phyloP scores from a whole-genome alignment of 2,113 vertebrate genomes.

The Odontesthes bonariensis region DNA sequence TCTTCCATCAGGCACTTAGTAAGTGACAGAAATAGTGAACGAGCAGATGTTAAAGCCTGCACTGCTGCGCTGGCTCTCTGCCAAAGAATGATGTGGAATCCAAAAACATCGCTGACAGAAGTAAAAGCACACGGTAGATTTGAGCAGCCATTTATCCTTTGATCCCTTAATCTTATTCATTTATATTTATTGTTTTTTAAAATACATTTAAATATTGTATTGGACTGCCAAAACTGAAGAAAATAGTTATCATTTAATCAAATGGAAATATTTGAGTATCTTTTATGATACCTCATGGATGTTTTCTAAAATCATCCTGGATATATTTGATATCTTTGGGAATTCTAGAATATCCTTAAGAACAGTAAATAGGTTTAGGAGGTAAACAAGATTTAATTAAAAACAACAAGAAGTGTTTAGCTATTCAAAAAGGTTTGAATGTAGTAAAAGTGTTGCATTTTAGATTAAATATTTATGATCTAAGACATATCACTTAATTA shows the following conservation, averaged over 20 bases:
- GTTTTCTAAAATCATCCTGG: too few relatives aligned
- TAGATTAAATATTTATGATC: too few relatives aligned
- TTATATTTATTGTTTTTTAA: background rate
- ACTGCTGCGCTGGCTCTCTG: background rate
- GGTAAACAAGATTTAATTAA: too few relatives aligned
- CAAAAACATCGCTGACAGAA: background rate
- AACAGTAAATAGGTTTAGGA: background rate
- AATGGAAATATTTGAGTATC: background rate
- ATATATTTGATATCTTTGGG: too few relatives aligned
- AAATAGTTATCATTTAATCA: too few relatives aligned
- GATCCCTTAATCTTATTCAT: background rate
- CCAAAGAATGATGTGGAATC: background rate
- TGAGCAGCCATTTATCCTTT: background rate
- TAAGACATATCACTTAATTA: too few relatives aligned
- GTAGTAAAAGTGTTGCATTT: too few relatives aligned
- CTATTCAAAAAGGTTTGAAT: too few relatives aligned
- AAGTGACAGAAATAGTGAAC: conserved; percentile 13
- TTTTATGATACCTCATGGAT: too few relatives aligned
- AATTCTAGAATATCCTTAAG: too few relatives aligned
- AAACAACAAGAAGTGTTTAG: background rate
- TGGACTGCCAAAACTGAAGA: background rate
- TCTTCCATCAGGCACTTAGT: conserved; percentile 16
- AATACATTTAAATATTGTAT: background rate
- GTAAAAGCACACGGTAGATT: background rate
- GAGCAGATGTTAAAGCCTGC: background rate